Evolutionary conservation across 2,888 invertebrate genomes (phyloP).

Genomic region (Pammene fasciana): DNA sequence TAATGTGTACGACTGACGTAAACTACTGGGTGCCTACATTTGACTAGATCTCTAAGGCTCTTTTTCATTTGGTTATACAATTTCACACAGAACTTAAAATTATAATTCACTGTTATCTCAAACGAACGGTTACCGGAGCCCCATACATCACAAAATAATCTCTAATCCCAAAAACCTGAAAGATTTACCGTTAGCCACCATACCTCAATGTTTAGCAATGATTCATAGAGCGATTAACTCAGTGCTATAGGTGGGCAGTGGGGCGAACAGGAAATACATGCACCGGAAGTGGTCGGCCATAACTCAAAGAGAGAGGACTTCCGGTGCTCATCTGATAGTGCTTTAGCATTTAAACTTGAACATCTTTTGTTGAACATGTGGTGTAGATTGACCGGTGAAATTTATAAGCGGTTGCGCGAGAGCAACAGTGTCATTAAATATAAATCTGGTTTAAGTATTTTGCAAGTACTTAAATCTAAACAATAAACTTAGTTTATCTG

Average conservation of each 20-base stretch:
- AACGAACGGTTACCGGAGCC: background rate
- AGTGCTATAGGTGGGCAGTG: slow-evolving; percentile 57
- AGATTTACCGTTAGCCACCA: slow-evolving; percentile 33
- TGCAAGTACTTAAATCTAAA: no score
- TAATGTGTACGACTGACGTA: no score
- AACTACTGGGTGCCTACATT: no score
- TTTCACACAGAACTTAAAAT: background rate
- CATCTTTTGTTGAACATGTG: slow-evolving; percentile 38
- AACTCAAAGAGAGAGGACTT: slow-evolving; percentile 72
- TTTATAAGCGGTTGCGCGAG: background rate
- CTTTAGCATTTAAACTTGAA: slow-evolving; percentile 48
- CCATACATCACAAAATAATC: slow-evolving; percentile 35
- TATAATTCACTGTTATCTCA: slow-evolving; percentile 13
- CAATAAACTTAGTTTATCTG: no score
- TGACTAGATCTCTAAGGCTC: no score
- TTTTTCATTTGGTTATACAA: no score
- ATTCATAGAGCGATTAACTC: slow-evolving; percentile 75
- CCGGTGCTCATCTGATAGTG: slow-evolving; percentile 70
- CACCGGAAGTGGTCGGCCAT: slow-evolving; percentile 75
- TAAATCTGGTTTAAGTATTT: no score
- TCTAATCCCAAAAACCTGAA: slow-evolving; percentile 36
- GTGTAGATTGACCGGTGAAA: background rate
- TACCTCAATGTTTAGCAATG: slow-evolving; percentile 67
- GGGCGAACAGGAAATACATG: slow-evolving; percentile 72
- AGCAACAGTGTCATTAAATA: background rate